Base-by-base conservation (phyloP, 1,140 invertebrate genomes). In the Hirudo medicinalis region DNA sequence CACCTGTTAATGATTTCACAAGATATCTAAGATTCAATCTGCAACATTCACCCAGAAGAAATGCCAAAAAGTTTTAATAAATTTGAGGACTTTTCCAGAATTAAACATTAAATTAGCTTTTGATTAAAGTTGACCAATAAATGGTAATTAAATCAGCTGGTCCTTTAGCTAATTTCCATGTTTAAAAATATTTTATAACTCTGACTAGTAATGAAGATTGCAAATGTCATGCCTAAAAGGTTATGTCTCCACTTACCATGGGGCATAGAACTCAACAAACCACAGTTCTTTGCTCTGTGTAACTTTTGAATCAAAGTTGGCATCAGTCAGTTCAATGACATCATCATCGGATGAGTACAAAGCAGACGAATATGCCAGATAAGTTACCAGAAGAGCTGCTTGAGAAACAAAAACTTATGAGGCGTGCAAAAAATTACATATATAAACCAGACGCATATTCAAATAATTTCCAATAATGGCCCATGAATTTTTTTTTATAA, bases 221-320 rank as follows among this genome's bases (percentile, higher is more conserved):
- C 43, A 5, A 15, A 3, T 25, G 25, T 13, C 17, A 70, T 63
- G 22, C 22, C 36, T 11, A 32, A 27, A 70, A 25, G 2, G 25
- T 27, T 40, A 17, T 49, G n/a, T 49, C 43, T 49, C 43, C 15
- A 49, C 43, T 49, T 49, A 84, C 82, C 84, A 85, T 8, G 95
- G 94, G 20, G 95, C 95, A 83, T 89, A 97, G 84, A 98, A 98
- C 81, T 97, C 94, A 6, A 99, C 91, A 63, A 99, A 79, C 91
- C 92, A 96, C 80, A 95, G 86, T 76, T 94, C 91, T 67, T 94
- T 90, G 75, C 90, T 87, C 75, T 91, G 86, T 69, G 89, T 84
- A 13, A 98, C 94, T 77, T 89, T 82, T 75, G 84, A 87, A 74
- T 98, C 88, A 81, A 99, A 99, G 85, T 96, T 97, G 32, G 84